These are phyloP conservation scores for Himalopsyche japonica DNA, from an alignment of 2,888 invertebrate genomes.

Conservation along the genomic window DNA sequence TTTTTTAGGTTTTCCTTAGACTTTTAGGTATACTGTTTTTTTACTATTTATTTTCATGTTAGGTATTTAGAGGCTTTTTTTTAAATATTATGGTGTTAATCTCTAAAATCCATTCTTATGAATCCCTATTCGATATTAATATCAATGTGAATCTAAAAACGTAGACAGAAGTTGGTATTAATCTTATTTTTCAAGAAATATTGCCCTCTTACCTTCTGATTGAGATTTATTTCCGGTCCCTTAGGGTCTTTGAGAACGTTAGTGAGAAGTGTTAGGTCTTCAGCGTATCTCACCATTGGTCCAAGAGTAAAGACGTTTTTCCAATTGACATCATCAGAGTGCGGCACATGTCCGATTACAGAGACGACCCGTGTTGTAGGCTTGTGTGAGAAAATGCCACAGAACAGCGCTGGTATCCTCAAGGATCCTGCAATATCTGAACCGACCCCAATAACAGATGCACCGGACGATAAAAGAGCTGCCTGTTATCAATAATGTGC, in stretches of 20 bases:
- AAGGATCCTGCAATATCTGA: constrained; percentile 91
- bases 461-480: constrained; percentile 76
- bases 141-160: too few relatives aligned
- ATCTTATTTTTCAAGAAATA: too few relatives aligned
- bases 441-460: constrained; percentile 79
- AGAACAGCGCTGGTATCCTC: constrained; percentile 86
- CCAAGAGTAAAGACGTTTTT: constrained; percentile 77
- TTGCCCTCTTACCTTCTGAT: neutral
- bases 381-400: constrained; percentile 90
- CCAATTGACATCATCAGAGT: constrained; percentile 61
- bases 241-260: constrained; percentile 67
- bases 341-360: constrained; percentile 69
- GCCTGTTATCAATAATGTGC: constrained; percentile 54
- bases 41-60: too few relatives aligned
- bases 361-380: constrained; percentile 73
- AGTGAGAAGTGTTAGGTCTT: constrained; percentile 76
- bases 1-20: too few relatives aligned
- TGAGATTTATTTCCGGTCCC: neutral
- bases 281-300: constrained; percentile 84
- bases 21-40: too few relatives aligned
- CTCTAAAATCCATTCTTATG: too few relatives aligned
- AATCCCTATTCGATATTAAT: too few relatives aligned
- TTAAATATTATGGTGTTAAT: too few relatives aligned
- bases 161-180: too few relatives aligned
- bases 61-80: too few relatives aligned